These are phyloP conservation scores for Silurus meridionalis DNA, from an alignment of 2,113 vertebrate genomes.

Conservation along the genomic window DNA sequence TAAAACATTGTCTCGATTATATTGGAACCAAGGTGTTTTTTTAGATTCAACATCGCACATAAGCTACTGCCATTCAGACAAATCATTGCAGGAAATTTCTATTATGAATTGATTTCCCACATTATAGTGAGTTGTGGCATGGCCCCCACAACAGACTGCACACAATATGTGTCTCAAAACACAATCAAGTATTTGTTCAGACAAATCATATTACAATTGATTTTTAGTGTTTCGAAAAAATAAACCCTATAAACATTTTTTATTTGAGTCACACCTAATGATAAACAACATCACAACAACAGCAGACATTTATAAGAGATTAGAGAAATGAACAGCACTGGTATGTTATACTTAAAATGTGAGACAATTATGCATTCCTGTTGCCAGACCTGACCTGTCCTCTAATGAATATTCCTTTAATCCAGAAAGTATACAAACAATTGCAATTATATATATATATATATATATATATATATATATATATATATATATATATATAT, in stretches of 20 bases:
- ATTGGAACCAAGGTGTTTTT: neutral
- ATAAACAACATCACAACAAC: neutral
- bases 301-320: neutral
- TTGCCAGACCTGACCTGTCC: neutral
- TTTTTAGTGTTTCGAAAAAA: neutral
- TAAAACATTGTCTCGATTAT: neutral
- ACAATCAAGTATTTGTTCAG: neutral
- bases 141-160: no score
- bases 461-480: no score
- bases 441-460: no score
- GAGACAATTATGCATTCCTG: neutral
- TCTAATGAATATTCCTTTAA: neutral
- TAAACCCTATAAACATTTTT: neutral
- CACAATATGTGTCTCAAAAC: neutral
- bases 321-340: neutral
- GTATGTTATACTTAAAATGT: neutral
- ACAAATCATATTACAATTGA: neutral
- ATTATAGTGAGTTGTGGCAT: neutral
- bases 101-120: neutral
- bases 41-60: neutral
- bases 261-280: neutral
- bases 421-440: neutral
- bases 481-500: no score
- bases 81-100: neutral
- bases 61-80: neutral